Conservation (phyloP, 35 echinoderm and acorn worm genomes). For the Holothuria glaberrima region DNA sequence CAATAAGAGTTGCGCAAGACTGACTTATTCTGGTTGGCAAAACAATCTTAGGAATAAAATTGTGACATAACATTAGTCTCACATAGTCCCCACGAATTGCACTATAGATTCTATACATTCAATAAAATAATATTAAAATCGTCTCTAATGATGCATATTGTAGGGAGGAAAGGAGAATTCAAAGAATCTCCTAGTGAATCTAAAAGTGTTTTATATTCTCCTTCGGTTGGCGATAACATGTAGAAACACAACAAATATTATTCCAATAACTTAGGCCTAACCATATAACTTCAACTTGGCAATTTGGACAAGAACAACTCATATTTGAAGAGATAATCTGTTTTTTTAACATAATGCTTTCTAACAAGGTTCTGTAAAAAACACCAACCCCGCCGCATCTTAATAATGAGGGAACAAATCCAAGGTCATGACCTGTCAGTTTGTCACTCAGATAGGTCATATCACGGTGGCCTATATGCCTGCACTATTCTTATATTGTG, state of each 20-base stretch:
- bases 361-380: background rate
- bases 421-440: background rate
- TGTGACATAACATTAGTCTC: too few relatives aligned
- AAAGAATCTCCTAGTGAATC: too few relatives aligned
- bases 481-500: too few relatives aligned
- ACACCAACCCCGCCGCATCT: background rate
- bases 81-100: too few relatives aligned
- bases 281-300: background rate
- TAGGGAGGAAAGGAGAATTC: too few relatives aligned
- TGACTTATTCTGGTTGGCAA: too few relatives aligned
- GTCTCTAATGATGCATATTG: too few relatives aligned
- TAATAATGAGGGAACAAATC: background rate
- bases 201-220: background rate
- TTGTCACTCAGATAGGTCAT: background rate
- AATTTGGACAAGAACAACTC: conserved; percentile 6
- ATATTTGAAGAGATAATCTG: conserved; percentile 28
- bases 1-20: too few relatives aligned
- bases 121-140: too few relatives aligned
- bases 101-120: too few relatives aligned
- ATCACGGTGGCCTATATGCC: conserved; percentile 16
- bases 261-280: background rate
- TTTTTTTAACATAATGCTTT: conserved; percentile 16
- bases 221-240: conserved; percentile 14
- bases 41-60: too few relatives aligned
- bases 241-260: conserved; percentile 15